Conservation (phyloP, 2,888 invertebrate genomes). For the Stenolophus ochropezus region DNA sequence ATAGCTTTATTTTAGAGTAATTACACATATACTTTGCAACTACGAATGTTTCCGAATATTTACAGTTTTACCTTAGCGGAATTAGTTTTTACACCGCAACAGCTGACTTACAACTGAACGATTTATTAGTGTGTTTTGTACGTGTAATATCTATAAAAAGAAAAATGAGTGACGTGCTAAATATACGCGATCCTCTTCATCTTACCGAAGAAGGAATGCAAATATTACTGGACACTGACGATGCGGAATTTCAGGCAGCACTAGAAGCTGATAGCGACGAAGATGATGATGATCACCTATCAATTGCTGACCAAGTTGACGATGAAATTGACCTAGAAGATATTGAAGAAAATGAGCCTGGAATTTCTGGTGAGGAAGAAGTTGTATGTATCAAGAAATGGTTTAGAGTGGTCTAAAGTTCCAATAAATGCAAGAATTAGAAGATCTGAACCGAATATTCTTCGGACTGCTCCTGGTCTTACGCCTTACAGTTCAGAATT, state of each 20-base stretch:
- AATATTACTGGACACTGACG: background rate
- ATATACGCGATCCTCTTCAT: background rate
- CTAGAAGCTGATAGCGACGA: background rate
- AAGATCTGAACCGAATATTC: background rate
- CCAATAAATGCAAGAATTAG: background rate
- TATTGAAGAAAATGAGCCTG: background rate
- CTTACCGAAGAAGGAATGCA: background rate
- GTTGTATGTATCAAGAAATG: background rate
- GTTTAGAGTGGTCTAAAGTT: background rate
- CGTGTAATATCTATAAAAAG: background rate
- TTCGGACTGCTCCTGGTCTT: background rate
- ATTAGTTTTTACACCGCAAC: no score
- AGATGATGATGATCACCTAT: background rate
- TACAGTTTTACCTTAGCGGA: no score
- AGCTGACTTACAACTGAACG: no score
- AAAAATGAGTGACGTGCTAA: background rate
- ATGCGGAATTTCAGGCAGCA: background rate
- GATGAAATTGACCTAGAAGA: background rate
- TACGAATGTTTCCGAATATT: no score
- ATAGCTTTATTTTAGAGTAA: no score
- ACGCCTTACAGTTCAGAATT: background rate
- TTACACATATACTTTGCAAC: no score
- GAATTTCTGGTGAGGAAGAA: background rate
- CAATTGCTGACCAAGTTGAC: background rate
- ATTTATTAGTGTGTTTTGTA: no score